Evolutionary conservation across 2,797 vertebrate species (phyloP).

Genomic region (Acomys russatus): DNA sequence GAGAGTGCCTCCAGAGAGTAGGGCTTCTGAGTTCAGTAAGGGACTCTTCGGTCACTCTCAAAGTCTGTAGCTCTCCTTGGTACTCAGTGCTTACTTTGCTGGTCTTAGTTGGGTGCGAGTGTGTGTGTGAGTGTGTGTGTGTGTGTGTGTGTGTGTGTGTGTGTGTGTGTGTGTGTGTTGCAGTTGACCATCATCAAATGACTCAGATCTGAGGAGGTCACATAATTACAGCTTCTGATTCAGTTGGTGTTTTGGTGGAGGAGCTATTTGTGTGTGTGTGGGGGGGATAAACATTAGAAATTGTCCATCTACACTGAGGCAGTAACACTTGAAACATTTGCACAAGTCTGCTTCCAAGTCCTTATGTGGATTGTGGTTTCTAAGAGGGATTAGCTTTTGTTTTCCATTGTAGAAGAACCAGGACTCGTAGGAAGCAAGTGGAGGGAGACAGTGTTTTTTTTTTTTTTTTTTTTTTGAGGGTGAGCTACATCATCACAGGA

Average conservation of each 20-base stretch:
- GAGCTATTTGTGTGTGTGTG: background rate
- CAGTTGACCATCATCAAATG: constrained; percentile 10
- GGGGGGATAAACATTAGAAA: background rate
- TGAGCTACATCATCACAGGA: background rate
- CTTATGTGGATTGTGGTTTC: constrained; percentile 59
- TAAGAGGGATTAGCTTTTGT: constrained; percentile 4
- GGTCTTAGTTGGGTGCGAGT: background rate
- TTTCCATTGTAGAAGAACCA: constrained; percentile 10
- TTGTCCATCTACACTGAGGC: constrained; percentile 2
- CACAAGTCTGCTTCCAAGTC: constrained; percentile 27
- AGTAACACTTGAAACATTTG: constrained; percentile 57
- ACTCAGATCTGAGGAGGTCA: constrained; percentile 46
- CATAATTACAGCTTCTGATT: constrained; percentile 40
- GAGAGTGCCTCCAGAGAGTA: background rate
- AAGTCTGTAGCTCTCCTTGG: background rate
- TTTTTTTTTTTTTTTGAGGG: background rate
- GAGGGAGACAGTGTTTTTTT: background rate
- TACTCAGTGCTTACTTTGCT: constrained; percentile 45
- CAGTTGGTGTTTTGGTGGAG: constrained; percentile 42
- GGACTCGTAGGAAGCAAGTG: background rate
- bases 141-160: constrained; percentile 33
- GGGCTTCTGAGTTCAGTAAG: background rate
- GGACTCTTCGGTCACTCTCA: background rate
- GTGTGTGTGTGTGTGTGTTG: background rate
- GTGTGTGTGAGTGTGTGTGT: background rate